Conservation (phyloP, 2,797 vertebrate species). For the Bothrops alternatus region DNA sequence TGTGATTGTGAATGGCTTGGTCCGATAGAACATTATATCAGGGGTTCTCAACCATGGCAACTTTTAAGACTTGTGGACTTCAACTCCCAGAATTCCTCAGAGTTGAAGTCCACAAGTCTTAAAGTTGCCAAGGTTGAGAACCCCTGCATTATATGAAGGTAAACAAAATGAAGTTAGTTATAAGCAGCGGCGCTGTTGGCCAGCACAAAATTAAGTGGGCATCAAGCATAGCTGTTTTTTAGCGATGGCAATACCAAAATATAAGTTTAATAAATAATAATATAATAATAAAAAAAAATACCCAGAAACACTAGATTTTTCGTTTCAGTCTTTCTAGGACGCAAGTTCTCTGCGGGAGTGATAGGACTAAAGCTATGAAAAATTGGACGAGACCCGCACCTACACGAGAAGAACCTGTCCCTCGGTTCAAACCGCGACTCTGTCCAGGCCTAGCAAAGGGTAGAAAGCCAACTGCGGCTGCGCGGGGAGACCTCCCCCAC, state of each 20-base stretch:
- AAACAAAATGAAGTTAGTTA: neutral
- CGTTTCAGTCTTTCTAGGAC: neutral
- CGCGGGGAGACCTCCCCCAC: slow-evolving; percentile 50
- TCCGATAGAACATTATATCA: neutral
- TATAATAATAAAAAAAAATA: no score
- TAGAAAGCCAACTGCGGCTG: neutral
- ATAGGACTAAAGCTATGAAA: neutral
- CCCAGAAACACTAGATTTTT: neutral
- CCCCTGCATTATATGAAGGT: no score
- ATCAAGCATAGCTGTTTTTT: neutral
- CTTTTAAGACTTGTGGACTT: no score
- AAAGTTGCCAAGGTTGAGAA: no score
- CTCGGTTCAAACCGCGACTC: neutral
- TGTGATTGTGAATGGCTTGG: neutral
- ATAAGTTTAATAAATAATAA: no score
- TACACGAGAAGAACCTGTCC: neutral
- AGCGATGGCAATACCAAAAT: neutral
- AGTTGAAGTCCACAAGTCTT: no score
- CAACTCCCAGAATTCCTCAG: no score
- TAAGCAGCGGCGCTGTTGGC: neutral
- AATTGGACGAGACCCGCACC: neutral
- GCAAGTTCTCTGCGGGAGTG: neutral
- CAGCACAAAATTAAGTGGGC: neutral
- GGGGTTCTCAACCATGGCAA: no score
- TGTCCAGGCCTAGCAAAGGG: neutral